Evolutionary conservation across 2,888 invertebrate species (phyloP), one percentile per base, ranked within the genome.

Genomic region (Microctonus brassicae): DNA sequence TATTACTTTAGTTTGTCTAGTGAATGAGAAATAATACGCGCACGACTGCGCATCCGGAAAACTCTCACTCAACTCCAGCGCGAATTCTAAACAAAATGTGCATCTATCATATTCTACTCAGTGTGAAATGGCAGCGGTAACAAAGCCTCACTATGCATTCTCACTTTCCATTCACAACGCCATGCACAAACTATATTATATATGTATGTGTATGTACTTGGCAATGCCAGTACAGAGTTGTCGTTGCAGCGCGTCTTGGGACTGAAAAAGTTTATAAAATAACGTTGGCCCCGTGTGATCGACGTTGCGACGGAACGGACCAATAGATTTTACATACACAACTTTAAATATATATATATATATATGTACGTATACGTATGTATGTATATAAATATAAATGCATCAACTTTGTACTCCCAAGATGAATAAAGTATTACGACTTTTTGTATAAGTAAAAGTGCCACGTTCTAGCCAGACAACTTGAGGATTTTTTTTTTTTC

Each of bases 261-360:
- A 58, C 57, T 22, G 29, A 67, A 29, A 71, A 67, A 71, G 39
- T 66, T 71, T 53, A 71, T 62, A 67, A 61, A 53, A 42, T 61
- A 52, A 53, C 26, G 61, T 55, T 65, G 36, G 17, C 47, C 52
- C 33, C 60, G 66, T 71, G 55, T 62, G 71, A 71, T 71, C 71
- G 71, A 71, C 71, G 71, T 62, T 52, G 42, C 71, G 36, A 71
- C 71, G 62, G 67, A 71, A 61, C 55, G 71, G 66, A 67, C 71
- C 34, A 52, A 62, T 47, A 55, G 61, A 70, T n/a, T 70, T 70
- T 58, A 34, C 47, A 17, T 47, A n/a, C 26, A n/a, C 33, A 47
- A n/a, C 34, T 60, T 17, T 13, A 10, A 42, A 52, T 6, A 61
- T 47, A 52, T 52, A 24, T 42, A 39, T 63, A 24, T 39, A 63